These are phyloP conservation scores for Magallana gigas DNA, from an alignment of 1,140 invertebrate genomes.

Conservation along the genomic window DNA sequence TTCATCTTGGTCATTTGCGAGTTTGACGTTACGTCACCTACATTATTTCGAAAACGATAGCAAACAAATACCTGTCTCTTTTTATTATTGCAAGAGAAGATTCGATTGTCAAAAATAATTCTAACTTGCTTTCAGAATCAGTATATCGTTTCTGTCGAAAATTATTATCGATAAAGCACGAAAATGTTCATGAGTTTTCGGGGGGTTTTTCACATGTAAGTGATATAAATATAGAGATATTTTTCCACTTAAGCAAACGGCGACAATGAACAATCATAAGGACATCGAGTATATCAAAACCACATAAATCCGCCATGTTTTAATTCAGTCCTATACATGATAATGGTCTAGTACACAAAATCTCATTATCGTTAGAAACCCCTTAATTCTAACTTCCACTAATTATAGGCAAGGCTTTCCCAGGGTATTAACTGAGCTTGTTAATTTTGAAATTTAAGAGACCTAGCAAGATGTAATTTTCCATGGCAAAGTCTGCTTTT, in stretches of 20 bases:
- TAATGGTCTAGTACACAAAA: conserved; percentile 7
- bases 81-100: too few relatives aligned
- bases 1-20: background rate
- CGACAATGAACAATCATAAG: background rate
- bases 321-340: background rate
- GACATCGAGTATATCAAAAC: background rate
- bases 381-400: background rate
- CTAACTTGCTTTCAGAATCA: too few relatives aligned
- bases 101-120: too few relatives aligned
- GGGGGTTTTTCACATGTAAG: background rate
- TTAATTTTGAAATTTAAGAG: conserved; percentile 15
- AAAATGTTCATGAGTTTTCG: background rate
- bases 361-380: conserved; percentile 11
- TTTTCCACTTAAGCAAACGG: background rate
- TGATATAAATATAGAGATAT: background rate
- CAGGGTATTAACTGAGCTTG: background rate
- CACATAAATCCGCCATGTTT: conserved; percentile 7
- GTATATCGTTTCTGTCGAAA: too few relatives aligned
- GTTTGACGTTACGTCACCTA: background rate
- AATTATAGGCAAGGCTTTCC: conserved; percentile 5
- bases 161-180: too few relatives aligned
- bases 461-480: background rate
- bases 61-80: background rate
- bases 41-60: background rate
- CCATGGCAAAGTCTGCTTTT: background rate